phyloP scores from a whole-genome alignment of 2,888 invertebrate genomes.

The Chrysolina oricalcia region DNA sequence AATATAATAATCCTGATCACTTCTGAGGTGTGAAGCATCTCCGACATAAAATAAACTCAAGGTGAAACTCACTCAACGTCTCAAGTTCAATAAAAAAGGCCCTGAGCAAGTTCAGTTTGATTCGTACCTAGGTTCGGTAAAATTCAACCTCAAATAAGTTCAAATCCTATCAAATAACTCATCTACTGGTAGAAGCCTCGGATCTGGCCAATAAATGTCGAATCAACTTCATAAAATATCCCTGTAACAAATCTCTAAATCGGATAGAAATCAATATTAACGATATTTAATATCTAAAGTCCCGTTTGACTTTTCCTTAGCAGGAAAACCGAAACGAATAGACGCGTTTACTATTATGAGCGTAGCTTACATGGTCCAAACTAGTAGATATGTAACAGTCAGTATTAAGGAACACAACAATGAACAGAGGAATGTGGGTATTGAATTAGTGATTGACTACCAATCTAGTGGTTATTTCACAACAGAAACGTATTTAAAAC shows the following conservation, averaged over 20 bases:
- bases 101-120: no score
- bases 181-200: no score
- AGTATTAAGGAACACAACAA: slow-evolving; percentile 13
- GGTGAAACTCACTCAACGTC: no score
- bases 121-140: no score
- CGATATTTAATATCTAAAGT: not conserved
- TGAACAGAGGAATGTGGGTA: slow-evolving; percentile 15
- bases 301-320: not conserved
- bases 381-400: slow-evolving; percentile 2
- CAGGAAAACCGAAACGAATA: not conserved
- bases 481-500: not conserved
- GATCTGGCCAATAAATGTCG: not conserved
- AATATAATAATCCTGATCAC: not conserved
- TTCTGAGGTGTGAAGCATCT: not conserved
- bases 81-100: no score
- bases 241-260: no score
- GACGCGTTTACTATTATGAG: not conserved
- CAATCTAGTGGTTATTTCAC: slow-evolving; percentile 13
- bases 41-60: no score
- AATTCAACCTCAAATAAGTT: no score
- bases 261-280: not conserved
- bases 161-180: no score
- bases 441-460: not conserved
- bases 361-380: not conserved
- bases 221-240: no score